phyloP scores from a whole-genome alignment of 2,888 invertebrate species.

The Drosophila kuntzei region DNA sequence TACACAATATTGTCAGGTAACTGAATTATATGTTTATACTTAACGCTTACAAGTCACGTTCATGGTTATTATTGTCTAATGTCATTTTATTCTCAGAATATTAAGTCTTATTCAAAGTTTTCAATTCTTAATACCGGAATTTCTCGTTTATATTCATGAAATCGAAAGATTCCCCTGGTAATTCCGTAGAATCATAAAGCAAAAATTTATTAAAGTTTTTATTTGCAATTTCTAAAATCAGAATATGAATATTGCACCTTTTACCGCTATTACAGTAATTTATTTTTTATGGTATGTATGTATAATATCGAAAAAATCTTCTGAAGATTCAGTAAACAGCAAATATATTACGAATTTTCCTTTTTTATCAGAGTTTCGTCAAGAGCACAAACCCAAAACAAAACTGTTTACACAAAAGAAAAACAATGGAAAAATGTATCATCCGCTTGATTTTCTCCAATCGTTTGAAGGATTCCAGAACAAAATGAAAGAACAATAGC shows the following conservation, averaged over 20 bases:
- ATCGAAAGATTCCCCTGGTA: neutral
- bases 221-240: neutral
- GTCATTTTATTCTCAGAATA: conserved; percentile 1
- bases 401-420: neutral
- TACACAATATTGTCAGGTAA: conserved; percentile 7
- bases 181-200: neutral
- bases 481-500: conserved; percentile 4
- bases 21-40: conserved; percentile 8
- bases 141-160: neutral
- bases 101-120: neutral
- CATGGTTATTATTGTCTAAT: conserved; percentile 4
- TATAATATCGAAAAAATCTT: neutral
- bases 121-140: neutral
- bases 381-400: conserved; percentile 15
- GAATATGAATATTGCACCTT: neutral
- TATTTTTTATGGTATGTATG: neutral
- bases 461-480: conserved; percentile 18
- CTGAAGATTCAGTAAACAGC: neutral
- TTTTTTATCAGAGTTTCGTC: conserved; percentile 9
- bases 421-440: conserved; percentile 16
- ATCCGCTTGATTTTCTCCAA: conserved; percentile 13
- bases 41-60: conserved; percentile 15
- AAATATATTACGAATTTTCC: conserved; percentile 3
- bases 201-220: neutral
- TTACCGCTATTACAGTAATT: neutral